Evolutionary conservation across 2,113 vertebrate genomes (phyloP).

Genomic region (Notechis scutatus): DNA sequence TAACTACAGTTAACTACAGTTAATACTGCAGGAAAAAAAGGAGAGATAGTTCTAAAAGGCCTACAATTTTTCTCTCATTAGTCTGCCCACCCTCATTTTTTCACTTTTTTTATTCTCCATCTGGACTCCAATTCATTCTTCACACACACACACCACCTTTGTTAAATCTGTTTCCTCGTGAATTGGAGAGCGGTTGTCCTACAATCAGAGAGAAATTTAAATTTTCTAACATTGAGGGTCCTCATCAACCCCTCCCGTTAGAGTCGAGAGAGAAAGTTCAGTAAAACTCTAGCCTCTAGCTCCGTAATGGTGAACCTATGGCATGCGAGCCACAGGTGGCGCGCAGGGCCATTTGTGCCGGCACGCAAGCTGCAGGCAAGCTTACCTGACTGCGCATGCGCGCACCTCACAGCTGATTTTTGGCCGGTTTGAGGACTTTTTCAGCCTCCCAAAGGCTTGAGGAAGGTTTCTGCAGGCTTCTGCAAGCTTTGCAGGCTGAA

Average conservation of each 20-base stretch:
- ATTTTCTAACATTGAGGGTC: neutral
- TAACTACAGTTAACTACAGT: neutral
- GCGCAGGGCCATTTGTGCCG: too few relatives aligned
- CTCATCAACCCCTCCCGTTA: neutral
- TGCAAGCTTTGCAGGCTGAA: too few relatives aligned
- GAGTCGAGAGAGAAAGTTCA: neutral
- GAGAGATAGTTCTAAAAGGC: neutral
- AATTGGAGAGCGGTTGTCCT: neutral
- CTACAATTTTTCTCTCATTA: neutral
- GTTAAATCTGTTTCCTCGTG: neutral
- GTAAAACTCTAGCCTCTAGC: neutral
- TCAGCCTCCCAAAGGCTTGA: too few relatives aligned
- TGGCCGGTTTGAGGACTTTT: too few relatives aligned
- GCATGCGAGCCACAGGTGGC: too few relatives aligned
- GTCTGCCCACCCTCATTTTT: neutral
- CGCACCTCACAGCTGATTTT: too few relatives aligned
- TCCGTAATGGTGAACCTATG: too few relatives aligned
- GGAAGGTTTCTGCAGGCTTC: too few relatives aligned
- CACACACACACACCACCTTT: neutral
- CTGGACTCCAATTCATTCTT: neutral
- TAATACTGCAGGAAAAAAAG: neutral
- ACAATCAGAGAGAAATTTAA: neutral
- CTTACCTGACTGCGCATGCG: too few relatives aligned
- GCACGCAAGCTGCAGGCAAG: too few relatives aligned
- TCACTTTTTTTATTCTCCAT: neutral